Base-by-base conservation (phyloP, 2,113 vertebrate genomes). In the Falco punctatus region DNA sequence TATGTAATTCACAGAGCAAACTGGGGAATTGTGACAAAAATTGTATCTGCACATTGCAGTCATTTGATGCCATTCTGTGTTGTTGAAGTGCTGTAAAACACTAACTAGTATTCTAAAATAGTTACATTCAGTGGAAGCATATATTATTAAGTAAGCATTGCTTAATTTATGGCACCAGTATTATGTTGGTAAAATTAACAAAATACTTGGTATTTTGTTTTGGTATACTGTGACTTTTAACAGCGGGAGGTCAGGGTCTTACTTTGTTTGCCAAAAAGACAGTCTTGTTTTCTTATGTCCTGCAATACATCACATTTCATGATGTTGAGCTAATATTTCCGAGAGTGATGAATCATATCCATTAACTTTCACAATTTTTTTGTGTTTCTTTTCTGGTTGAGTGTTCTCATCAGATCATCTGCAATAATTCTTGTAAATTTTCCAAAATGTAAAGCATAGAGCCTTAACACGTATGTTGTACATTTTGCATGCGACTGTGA, bases 401-500 rank as follows among this genome's bases (percentile, higher is more conserved):
- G 75, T 35, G 11, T 54, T 82, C 18, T 94, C 23, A 87, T 93
- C 62, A 88, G 59, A 85, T 81, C 2, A 4, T 22, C 49, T 89
- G 27, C 38, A 81, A 6, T 79, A 83, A 77, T 84, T 87, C 22
- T 66, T 94, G 72, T 66, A 40, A 78, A 32, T 80, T 42, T 88
- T 46, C 92, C n/a, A 90, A 35, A 67, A 67, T 13, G 5, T 57
- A 72, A 90, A 46, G 8, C 6, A 7, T 73, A 59, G 52, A 58
- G 38, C 71, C 58, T 72, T 94, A 87, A 81, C 84, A 70, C 20
- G 16, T 67, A 75, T 15, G 14, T 75, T 92, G 42, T 42, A 94
- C 75, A 95, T 97, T 97, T 86, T 92, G 54, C 55, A 70, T 75
- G 69, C 81, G 94, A 69, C 92, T 92, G 95, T 98, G 97, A 96